Conservation (phyloP, 2,113 vertebrate species). For the Myrmecophaga tridactyla region DNA sequence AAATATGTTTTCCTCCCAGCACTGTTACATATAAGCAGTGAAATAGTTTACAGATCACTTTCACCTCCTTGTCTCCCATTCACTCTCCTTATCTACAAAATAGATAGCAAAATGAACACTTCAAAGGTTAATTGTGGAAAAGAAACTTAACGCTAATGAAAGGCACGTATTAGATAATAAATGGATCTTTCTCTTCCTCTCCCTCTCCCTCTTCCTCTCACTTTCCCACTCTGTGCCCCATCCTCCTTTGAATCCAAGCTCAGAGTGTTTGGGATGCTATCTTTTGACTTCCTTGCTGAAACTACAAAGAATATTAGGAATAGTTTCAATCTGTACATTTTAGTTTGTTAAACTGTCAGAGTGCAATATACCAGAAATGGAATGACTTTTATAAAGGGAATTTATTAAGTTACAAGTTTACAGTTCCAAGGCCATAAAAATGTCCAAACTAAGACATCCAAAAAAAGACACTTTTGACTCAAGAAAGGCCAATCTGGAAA, state of each 20-base stretch:
- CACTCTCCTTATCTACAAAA: neutral
- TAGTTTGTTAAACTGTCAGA: too few species aligned
- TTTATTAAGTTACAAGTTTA: too few species aligned
- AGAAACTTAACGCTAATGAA: neutral
- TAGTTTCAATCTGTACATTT: neutral
- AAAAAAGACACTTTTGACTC: too few species aligned
- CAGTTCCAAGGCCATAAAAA: too few species aligned
- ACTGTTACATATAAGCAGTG: neutral
- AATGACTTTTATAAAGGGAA: too few species aligned
- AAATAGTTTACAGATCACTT: neutral
- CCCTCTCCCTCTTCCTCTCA: too few species aligned
- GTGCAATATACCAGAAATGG: too few species aligned
- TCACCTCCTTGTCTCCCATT: neutral
- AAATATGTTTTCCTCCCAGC: neutral
- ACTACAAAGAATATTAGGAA: neutral
- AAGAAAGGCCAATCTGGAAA: too few species aligned
- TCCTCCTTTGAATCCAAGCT: neutral
- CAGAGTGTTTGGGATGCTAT: neutral
- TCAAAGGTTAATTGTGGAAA: neutral
- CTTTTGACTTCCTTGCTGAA: neutral
- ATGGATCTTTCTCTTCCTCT: neutral
- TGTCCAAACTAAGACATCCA: too few species aligned
- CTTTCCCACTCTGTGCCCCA: too few species aligned
- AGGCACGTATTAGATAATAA: neutral
- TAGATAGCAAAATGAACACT: neutral